These are phyloP conservation scores for Campopleginae sp. DNA, from an alignment of 2,888 invertebrate species.

Conservation along the genomic window DNA sequence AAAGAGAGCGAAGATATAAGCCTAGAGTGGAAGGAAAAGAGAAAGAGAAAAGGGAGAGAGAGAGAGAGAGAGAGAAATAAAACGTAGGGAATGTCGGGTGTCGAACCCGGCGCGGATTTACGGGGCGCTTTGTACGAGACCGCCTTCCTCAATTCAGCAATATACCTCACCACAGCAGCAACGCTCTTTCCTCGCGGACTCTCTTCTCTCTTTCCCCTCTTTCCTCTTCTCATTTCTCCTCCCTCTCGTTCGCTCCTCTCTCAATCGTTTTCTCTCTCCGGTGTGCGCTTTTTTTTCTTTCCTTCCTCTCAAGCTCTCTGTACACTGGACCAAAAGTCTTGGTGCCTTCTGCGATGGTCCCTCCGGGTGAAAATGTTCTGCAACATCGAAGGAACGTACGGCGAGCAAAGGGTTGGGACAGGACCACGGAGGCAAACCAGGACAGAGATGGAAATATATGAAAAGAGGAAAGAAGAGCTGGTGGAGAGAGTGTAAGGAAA, in stretches of 20 bases:
- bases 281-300: slow-evolving; percentile 55
- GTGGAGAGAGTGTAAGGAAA: background rate
- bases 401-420: slow-evolving; percentile 50
- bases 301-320: slow-evolving; percentile 58
- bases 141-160: slow-evolving; percentile 84
- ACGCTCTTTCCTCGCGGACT: slow-evolving; percentile 66
- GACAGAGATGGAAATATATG: background rate
- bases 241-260: slow-evolving; percentile 59
- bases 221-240: slow-evolving; percentile 64
- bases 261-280: slow-evolving; percentile 67
- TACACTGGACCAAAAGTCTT: slow-evolving; percentile 51
- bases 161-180: slow-evolving; percentile 77
- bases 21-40: slow-evolving; percentile 29
- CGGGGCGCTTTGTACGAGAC: slow-evolving; percentile 83
- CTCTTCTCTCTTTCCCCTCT: slow-evolving; percentile 69
- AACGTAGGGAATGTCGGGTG: slow-evolving; percentile 83
- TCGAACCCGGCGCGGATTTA: slow-evolving; percentile 84
- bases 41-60: slow-evolving; percentile 48
- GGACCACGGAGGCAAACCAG: slow-evolving; percentile 62
- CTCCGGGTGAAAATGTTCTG: slow-evolving; percentile 59
- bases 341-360: slow-evolving; percentile 48
- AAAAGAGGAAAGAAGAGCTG: background rate
- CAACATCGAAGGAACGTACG: slow-evolving; percentile 51
- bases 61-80: slow-evolving; percentile 76
- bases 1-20: slow-evolving; percentile 51